Conservation (phyloP, 2,113 vertebrate genomes). For the Spermophilus dauricus region DNA sequence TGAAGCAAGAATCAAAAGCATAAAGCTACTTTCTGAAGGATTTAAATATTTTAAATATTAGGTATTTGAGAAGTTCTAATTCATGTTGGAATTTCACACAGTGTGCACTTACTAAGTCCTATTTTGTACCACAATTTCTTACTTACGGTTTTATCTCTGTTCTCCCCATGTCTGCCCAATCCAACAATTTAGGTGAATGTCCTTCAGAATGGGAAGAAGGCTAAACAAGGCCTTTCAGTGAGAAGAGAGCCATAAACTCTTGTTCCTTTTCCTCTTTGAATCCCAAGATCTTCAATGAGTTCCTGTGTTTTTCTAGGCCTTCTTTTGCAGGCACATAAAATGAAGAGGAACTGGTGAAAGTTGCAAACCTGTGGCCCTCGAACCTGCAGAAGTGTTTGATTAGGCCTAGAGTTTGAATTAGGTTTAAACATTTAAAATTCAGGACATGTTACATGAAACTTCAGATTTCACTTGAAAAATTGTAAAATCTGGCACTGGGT, state of each 20-base stretch:
- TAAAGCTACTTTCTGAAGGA: background rate
- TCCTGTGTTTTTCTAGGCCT: background rate
- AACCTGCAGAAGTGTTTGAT: background rate
- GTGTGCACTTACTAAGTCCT: background rate
- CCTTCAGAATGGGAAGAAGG: background rate
- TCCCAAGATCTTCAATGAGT: background rate
- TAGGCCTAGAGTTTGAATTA: background rate
- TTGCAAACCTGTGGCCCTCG: background rate
- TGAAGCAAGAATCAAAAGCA: background rate
- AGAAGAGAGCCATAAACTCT: background rate
- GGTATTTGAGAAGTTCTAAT: background rate
- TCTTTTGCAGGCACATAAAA: background rate
- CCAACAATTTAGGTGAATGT: background rate
- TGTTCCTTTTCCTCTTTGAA: background rate
- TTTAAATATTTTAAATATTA: background rate
- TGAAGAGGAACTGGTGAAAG: background rate
- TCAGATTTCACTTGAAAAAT: background rate
- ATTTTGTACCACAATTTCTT: background rate
- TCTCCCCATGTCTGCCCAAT: background rate
- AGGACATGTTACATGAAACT: constrained; percentile 1
- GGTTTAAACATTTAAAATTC: constrained; percentile 3
- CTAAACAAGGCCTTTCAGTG: background rate
- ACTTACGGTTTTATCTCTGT: background rate
- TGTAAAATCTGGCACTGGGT: background rate
- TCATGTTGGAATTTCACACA: constrained; percentile 4